Evolutionary conservation across 2,113 vertebrate species (phyloP).

Genomic region (Myrmophylax atrothorax): DNA sequence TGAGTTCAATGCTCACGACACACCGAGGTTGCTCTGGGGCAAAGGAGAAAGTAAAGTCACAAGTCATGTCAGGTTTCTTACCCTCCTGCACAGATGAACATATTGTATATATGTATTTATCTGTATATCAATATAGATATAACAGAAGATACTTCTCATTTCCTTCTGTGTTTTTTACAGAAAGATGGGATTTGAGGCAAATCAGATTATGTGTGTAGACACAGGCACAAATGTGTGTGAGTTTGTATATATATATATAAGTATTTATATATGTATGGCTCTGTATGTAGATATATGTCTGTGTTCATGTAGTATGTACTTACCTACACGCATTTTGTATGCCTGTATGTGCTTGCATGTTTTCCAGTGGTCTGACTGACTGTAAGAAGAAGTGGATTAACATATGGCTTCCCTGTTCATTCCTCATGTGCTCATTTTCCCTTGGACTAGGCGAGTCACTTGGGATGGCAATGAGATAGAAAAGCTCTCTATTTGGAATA

Average conservation of each 20-base stretch:
- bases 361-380: neutral
- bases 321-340: neutral
- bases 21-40: neutral
- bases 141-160: neutral
- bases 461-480: neutral
- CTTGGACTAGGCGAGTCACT: neutral
- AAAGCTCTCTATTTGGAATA: neutral
- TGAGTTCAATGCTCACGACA: neutral
- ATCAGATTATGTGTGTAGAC: neutral
- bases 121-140: neutral
- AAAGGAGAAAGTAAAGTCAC: neutral
- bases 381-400: neutral
- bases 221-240: neutral
- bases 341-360: fast-evolving
- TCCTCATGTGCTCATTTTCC: neutral
- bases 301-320: neutral
- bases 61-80: neutral
- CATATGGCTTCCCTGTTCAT: fast-evolving
- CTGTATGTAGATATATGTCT: fast-evolving
- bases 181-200: neutral
- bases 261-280: neutral
- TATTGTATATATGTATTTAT: neutral
- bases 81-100: neutral
- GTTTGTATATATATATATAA: fast-evolving
- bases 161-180: neutral